Percentiles rank a stretch among this genome's conserved stretches.
Conservation (phyloP, 1,140 invertebrate genomes). For the Fopius arisanus region DNA sequence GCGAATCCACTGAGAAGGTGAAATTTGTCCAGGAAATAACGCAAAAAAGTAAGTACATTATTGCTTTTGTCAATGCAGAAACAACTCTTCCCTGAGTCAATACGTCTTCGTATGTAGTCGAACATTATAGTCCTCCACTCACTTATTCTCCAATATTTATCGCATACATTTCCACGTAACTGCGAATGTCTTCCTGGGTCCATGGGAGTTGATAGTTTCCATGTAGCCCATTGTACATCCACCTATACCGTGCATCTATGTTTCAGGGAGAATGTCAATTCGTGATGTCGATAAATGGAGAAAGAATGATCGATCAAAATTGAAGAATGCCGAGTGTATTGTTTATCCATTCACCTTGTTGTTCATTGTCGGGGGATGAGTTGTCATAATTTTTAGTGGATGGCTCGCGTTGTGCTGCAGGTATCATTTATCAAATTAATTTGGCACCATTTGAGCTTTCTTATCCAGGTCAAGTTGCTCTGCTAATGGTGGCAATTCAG, state of each 20-base stretch:
- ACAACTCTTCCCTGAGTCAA: neutral
- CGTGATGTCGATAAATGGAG: conserved; percentile 2
- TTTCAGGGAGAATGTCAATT: conserved; percentile 1
- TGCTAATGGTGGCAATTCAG: neutral
- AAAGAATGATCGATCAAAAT: conserved; percentile 8
- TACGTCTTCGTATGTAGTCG: conserved; percentile 5
- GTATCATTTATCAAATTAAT: neutral
- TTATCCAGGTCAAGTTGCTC: neutral
- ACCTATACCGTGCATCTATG: neutral
- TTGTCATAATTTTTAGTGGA: neutral
- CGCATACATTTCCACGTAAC: neutral
- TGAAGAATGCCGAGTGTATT: neutral
- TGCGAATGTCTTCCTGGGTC: conserved; percentile 17
- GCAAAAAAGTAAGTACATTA: neutral
- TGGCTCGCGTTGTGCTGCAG: neutral
- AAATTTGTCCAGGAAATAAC: neutral
- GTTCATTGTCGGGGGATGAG: neutral
- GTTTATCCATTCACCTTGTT: neutral
- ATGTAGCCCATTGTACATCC: neutral
- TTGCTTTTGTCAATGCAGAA: neutral
- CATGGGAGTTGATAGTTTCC: conserved; percentile 13
- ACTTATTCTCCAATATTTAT: conserved; percentile 19
- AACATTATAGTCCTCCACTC: neutral
- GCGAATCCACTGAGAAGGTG: neutral
- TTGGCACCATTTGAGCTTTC: neutral